phyloP scores from a whole-genome alignment of 64 coral and sea anemone species.

The Stylophora pistillata region DNA sequence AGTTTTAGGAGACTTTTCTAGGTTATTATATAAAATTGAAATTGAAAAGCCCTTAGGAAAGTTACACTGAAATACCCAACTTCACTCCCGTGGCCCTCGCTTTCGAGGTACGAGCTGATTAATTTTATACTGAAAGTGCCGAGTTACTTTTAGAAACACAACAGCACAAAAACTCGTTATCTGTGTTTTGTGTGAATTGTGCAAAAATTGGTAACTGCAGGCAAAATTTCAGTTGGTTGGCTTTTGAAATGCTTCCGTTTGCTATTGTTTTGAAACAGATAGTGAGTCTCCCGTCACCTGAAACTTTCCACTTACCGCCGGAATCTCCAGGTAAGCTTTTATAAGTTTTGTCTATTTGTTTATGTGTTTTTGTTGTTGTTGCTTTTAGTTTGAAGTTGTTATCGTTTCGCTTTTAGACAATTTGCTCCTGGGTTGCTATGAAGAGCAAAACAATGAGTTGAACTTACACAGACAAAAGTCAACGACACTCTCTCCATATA shows the following conservation, averaged over 20 bases:
- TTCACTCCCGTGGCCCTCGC: too few relatives aligned
- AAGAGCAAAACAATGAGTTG: neutral
- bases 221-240: neutral
- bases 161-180: too few relatives aligned
- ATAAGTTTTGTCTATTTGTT: neutral
- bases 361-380: neutral
- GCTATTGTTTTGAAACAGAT: neutral
- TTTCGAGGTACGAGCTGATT: too few relatives aligned
- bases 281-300: neutral
- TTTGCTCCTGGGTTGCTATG: constrained; percentile 20
- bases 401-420: constrained; percentile 3
- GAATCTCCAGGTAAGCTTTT: neutral
- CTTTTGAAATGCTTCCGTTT: neutral
- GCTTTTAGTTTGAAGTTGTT: too few relatives aligned
- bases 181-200: too few relatives aligned
- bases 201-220: too few relatives aligned
- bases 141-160: too few relatives aligned
- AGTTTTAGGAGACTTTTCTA: too few relatives aligned
- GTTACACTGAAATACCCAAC: too few relatives aligned
- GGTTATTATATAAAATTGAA: too few relatives aligned
- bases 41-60: too few relatives aligned
- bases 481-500: neutral
- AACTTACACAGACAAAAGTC: neutral
- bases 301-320: constrained; percentile 5
- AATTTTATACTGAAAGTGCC: too few relatives aligned